Evolutionary conservation across 2,113 vertebrate species (phyloP), one percentile per base, ranked within the genome.

Genomic region (Clinocottus analis): DNA sequence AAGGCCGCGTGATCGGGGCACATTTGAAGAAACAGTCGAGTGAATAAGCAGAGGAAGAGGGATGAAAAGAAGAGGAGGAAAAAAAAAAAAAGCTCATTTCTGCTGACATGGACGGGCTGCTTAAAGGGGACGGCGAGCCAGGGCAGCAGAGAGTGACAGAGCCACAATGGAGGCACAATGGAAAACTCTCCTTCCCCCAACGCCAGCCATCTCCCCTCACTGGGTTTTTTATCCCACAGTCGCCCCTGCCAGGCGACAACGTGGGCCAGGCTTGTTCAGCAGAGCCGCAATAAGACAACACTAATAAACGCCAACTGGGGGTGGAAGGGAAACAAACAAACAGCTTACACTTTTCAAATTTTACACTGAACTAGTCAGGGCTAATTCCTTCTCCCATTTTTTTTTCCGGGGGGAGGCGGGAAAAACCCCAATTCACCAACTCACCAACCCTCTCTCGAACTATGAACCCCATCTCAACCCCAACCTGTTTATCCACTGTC

Each of bases 401-500:
- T 87, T 89, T 87, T 91, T 91, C 87, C 84, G 83, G 86, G 82
- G 59, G 47, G 29, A 31, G 29, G 29, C 4, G 29, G 29, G 29
- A 19, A 86, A 91, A 92, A 89, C 84, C n/a, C n/a, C n/a, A n/a
- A n/a, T n/a, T n/a, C n/a, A n/a, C n/a, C n/a, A n/a, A n/a, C n/a
- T n/a, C n/a, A 89, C 47, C 67, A 70, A 19, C 75, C 55, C 63
- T 71, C 65, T 4, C 82, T 76, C 43, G 65, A 81, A 81, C 72
- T 49, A 11, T 67, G n/a, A n/a, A 70, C 73, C 89, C 85, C 75
- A 67, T 75, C 83, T 84, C 80, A 72, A 72, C 83, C 90, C 82
- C 85, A 93, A 95, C 95, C 94, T 92, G 95, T 95, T 94, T 92
- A 92, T 94, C 95, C 94, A 94, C 90, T 92, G 85, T 89, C 86